A percentile compares a stretch with the other conserved stretches of the same genome.
Conservation (phyloP, 2,797 vertebrate genomes). For the Brotula barbata region DNA sequence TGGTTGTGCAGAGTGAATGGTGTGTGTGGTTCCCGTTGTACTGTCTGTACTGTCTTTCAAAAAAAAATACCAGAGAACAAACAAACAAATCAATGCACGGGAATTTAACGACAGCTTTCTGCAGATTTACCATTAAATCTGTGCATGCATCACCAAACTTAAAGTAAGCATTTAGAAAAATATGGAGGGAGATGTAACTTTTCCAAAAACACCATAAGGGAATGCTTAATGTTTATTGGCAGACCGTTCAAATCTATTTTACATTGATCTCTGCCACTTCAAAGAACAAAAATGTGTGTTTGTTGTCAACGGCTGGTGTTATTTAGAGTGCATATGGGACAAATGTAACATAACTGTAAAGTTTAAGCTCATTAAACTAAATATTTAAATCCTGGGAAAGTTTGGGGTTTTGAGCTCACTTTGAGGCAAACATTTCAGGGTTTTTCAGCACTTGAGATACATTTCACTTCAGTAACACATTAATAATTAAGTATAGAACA, state of each 20-base stretch:
- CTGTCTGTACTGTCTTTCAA: too few species aligned
- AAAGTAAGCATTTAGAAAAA: constrained; percentile 10
- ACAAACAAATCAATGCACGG: too few species aligned
- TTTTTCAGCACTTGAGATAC: too few species aligned
- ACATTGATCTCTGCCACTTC: not conserved
- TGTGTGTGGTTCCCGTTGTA: too few species aligned
- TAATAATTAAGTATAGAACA: too few species aligned
- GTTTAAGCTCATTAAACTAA: constrained; percentile 18
- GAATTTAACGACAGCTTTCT: not conserved
- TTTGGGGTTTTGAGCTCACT: too few species aligned
- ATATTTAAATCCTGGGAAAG: too few species aligned
- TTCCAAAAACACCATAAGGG: not conserved
- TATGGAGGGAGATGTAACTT: constrained; percentile 3
- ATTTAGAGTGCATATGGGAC: not conserved
- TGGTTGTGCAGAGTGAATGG: too few species aligned
- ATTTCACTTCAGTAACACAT: too few species aligned
- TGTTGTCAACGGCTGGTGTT: constrained; percentile 16
- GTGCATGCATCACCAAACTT: constrained; percentile 1
- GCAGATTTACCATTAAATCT: too few species aligned
- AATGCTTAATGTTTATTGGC: constrained; percentile 16
- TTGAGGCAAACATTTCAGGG: too few species aligned
- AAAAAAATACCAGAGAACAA: too few species aligned
- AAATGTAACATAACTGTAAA: constrained; percentile 40
- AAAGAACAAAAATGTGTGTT: not conserved
- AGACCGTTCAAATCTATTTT: constrained; percentile 9